phyloP scores from a whole-genome alignment of 2,888 invertebrate genomes.

The Spodoptera exigua region DNA sequence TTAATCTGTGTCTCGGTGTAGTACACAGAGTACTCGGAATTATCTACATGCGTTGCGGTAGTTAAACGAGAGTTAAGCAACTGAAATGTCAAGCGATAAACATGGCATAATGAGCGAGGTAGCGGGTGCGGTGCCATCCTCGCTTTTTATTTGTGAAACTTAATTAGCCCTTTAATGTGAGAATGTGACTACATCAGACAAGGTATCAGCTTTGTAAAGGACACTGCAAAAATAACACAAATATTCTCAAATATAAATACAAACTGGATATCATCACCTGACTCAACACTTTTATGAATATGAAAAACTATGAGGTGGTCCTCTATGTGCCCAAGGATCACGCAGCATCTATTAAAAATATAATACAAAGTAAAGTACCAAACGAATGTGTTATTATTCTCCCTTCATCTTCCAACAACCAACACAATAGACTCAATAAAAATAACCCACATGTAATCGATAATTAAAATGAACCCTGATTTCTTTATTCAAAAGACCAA shows the following conservation, averaged over 20 bases:
- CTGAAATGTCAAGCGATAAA: constrained; percentile 50
- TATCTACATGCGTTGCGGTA: constrained; percentile 29
- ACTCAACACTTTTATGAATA: constrained; percentile 1
- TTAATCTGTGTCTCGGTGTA: constrained; percentile 49
- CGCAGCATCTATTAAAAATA: constrained; percentile 25
- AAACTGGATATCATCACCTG: not conserved
- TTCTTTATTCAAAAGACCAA: constrained; percentile 52
- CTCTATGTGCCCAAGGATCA: not conserved
- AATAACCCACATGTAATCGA: constrained; percentile 50
- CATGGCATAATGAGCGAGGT: constrained; percentile 38
- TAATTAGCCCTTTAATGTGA: constrained; percentile 43
- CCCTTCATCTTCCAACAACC: constrained; percentile 18
- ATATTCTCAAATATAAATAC: too few species aligned
- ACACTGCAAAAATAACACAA: constrained; percentile 1
- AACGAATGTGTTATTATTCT: constrained; percentile 62
- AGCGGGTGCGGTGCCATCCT: constrained; percentile 40
- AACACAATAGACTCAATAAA: constrained; percentile 30
- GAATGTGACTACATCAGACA: constrained; percentile 22
- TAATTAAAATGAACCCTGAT: constrained; percentile 64
- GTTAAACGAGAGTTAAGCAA: constrained; percentile 14
- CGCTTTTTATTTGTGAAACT: constrained; percentile 31
- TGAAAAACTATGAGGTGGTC: constrained; percentile 37
- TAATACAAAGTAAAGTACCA: constrained; percentile 38
- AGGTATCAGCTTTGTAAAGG: constrained; percentile 13
- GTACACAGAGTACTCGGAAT: constrained; percentile 36